phyloP scores from a whole-genome alignment of 92 coral and sea anemone genomes.

The Epizoanthus illoricatus region DNA sequence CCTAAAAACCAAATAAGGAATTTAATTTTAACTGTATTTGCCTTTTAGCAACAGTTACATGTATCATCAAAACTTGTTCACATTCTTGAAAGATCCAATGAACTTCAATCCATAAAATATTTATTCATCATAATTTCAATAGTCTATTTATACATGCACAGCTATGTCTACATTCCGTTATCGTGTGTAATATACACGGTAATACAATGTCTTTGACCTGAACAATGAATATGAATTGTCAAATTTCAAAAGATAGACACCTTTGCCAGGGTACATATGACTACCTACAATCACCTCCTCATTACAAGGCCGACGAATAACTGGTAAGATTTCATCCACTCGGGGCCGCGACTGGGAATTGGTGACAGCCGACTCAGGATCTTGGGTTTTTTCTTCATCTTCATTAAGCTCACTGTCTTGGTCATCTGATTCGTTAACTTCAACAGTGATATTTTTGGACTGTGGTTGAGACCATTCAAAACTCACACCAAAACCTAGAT shows the following conservation, averaged over 20 bases:
- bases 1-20: no score
- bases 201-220: constrained; percentile 95
- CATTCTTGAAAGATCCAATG: no score
- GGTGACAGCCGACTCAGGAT: constrained; percentile 52
- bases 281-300: constrained; percentile 99
- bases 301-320: constrained; percentile 91
- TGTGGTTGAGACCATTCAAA: constrained; percentile 96
- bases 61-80: no score
- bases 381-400: constrained; percentile 72
- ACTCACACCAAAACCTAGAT: constrained; percentile 95
- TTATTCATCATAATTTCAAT: neutral
- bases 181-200: constrained; percentile 95
- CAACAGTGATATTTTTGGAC: constrained; percentile 85
- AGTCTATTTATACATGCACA: neutral
- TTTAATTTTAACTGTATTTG: no score
- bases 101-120: no score
- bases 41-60: no score
- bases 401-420: constrained; percentile 41
- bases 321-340: constrained; percentile 96
- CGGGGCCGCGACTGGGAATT: constrained; percentile 57
- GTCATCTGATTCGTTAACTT: constrained; percentile 92
- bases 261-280: constrained; percentile 96
- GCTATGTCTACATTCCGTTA: constrained; percentile 33
- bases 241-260: constrained; percentile 93
- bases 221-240: constrained; percentile 97